Evolutionary conservation across 1,140 invertebrate species (phyloP).

Genomic region (Drosophila chauvacae): DNA sequence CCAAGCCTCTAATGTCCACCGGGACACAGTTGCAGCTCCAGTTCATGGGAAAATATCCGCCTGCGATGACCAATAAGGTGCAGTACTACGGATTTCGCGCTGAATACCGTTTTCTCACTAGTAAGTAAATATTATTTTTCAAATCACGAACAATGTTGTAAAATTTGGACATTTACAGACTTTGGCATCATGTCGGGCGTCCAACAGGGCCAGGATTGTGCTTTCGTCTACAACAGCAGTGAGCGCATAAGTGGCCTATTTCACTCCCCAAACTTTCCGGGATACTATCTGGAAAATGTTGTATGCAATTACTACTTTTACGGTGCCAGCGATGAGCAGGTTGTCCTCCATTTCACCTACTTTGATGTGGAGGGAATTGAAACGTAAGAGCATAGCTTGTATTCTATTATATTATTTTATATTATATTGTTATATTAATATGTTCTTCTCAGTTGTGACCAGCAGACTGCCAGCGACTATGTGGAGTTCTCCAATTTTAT

Average conservation of each 20-base stretch:
- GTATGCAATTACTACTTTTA: slow-evolving; percentile 98
- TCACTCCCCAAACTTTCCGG: slow-evolving; percentile 96
- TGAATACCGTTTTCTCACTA: slow-evolving; percentile 94
- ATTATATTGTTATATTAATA: no score
- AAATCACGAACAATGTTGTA: neutral
- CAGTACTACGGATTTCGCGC: slow-evolving; percentile 92
- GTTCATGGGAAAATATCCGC: slow-evolving; percentile 88
- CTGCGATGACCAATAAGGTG: slow-evolving; percentile 88
- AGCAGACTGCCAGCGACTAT: slow-evolving; percentile 94
- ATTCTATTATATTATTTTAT: neutral
- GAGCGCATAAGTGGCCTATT: slow-evolving; percentile 92
- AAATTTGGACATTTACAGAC: slow-evolving; percentile 41
- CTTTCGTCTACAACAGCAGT: slow-evolving; percentile 92
- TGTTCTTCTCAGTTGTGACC: slow-evolving; percentile 89
- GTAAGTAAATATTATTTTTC: slow-evolving; percentile 86
- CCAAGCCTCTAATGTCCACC: slow-evolving; percentile 95
- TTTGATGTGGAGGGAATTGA: slow-evolving; percentile 96
- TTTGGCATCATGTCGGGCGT: slow-evolving; percentile 92
- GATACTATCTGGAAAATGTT: slow-evolving; percentile 95
- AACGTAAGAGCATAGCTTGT: slow-evolving; percentile 89
- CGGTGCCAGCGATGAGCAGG: slow-evolving; percentile 91
- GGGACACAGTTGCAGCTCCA: slow-evolving; percentile 92
- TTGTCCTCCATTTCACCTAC: slow-evolving; percentile 94
- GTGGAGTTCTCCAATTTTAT: slow-evolving; percentile 97
- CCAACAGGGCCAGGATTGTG: slow-evolving; percentile 92